Base-by-base conservation (phyloP, 2,797 vertebrate genomes). In the Microcaecilia unicolor region DNA sequence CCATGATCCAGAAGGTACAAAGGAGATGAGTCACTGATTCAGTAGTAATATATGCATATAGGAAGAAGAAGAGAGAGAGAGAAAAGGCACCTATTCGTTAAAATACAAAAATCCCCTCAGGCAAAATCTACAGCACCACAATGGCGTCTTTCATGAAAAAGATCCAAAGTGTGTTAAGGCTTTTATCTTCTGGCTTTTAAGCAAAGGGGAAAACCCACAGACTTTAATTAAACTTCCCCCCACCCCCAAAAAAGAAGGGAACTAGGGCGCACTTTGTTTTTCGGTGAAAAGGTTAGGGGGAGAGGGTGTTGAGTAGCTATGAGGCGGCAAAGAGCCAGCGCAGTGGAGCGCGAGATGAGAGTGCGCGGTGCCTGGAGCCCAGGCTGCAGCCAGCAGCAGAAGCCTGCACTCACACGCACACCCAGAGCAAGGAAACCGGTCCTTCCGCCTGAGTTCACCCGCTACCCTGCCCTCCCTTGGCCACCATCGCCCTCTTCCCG, bases 121-220 rank as follows among this genome's bases (percentile, higher is more conserved):
- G 85, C 79, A 17, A 64, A 65, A 66, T 73, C 16, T 19, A 16
- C 45, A 63, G 74, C 68, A 82, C 80, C 76, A 88, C 87, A 88
- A 90, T 87, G 87, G 83, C 86, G 84, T 72, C 85, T 83, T 81
- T 83, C 76, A 79, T 75, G 54, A 22, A 18, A 41, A n/a, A 21
- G 44, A 41, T 33, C 35, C 16, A 11, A 15, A 10, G 26, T 20
- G 33, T 22, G 31, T 12, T 6, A n/a, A n/a, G n/a, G n/a, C n/a
- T n/a, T n/a, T n/a, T n/a, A n/a, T n/a, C n/a, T n/a, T n/a, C n/a
- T n/a, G n/a, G n/a, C n/a, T n/a, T n/a, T n/a, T n/a, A n/a, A n/a
- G n/a, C n/a, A n/a, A n/a, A n/a, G n/a, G n/a, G n/a, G 22, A 14
- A 12, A 15, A 15, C 22, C 18, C 3, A 18, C 27, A 54, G 61